phyloP scores from a whole-genome alignment of 2,113 vertebrate genomes.

The Xyliphius kryptos region DNA sequence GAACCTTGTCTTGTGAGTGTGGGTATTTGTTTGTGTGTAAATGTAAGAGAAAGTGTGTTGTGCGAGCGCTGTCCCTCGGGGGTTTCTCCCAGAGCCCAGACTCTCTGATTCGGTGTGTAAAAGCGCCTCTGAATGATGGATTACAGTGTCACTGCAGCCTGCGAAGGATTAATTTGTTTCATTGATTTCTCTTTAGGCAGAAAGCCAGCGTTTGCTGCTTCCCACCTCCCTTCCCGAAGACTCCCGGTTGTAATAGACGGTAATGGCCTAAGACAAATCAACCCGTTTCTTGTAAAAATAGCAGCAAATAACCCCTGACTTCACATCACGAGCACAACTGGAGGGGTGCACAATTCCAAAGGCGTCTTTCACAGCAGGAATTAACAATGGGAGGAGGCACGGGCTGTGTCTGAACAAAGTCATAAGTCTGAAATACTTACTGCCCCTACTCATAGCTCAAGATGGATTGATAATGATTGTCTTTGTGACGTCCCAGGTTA shows the following conservation, averaged over 20 bases:
- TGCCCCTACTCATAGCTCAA: conserved; percentile 58
- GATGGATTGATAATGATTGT: conserved; percentile 66
- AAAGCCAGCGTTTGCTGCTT: conserved; percentile 99
- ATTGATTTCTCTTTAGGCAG: conserved; percentile 99
- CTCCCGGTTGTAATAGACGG: conserved; percentile 95
- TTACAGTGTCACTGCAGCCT: conserved; percentile 99
- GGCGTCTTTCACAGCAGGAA: conserved; percentile 37
- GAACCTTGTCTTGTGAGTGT: conserved; percentile 27
- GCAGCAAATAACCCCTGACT: conserved; percentile 71
- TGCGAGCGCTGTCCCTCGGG: conserved; percentile 37
- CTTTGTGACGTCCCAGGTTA: conserved; percentile 52
- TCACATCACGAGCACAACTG: conserved; percentile 41
- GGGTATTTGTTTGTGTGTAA: conserved; percentile 15
- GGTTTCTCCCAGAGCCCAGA: conserved; percentile 65
- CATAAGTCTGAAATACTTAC: conserved; percentile 66
- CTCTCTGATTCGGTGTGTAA: conserved; percentile 96
- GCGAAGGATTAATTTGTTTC: conserved; percentile 99
- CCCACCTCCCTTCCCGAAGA: conserved; percentile 87
- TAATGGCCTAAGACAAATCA: conserved; percentile 99
- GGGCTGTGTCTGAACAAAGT: conserved; percentile 53
- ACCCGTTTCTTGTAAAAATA: conserved; percentile 88
- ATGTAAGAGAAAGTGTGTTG: conserved; percentile 27
- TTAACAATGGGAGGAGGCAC: conserved; percentile 55
- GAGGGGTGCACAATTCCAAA: conserved; percentile 45
- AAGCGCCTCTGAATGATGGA: conserved; percentile 99